Base-by-base conservation (phyloP, 2,113 vertebrate genomes). In the Girardinichthys multiradiatus region DNA sequence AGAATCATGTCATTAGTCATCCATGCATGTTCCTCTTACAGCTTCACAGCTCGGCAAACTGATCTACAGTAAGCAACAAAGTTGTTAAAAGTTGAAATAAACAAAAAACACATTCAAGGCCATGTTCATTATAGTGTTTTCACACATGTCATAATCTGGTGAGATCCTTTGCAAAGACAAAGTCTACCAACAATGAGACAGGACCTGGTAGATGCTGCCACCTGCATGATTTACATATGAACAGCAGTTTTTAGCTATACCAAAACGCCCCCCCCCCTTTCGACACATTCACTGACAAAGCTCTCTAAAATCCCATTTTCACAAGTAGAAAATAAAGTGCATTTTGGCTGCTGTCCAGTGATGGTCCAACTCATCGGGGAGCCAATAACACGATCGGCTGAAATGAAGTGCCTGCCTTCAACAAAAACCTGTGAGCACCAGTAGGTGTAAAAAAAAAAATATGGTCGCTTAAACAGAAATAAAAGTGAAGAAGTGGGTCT, bases 271-370 rank as follows among this genome's bases (percentile, higher is more conserved):
- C 69, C 42, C 30, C 62, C 58, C 30, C 21, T 1, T 37, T 64
- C 48, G 4, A 77, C 8, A 54, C 70, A 58, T 26, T 80, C 83
- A 89, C 76, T 54, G 77, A 85, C 76, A 42, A 64, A 76, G 70
- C 74, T 65, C 64, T 66, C 73, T 80, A 30, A 87, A 88, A 78
- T 79, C 79, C 79, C 90, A 84, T 86, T 91, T 63, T 73, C 71
- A 78, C 74, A 79, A 64, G 73, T 89, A 90, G 35, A 90, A 94
- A 93, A 92, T 92, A 94, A 93, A 94, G 92, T 94, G 93, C 92
- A 90, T 91, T 88, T 85, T 88, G 67, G 79, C 86, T 82, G 74
- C 13, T 33, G 71, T 81, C 70, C 39, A 39, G 66, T 72, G 77
- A 79, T 15, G 37, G 63, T 76, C 62, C 48, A 70, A 68, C 64